phyloP scores from a whole-genome alignment of 2,113 vertebrate genomes.

The Dipodomys stephensi region DNA sequence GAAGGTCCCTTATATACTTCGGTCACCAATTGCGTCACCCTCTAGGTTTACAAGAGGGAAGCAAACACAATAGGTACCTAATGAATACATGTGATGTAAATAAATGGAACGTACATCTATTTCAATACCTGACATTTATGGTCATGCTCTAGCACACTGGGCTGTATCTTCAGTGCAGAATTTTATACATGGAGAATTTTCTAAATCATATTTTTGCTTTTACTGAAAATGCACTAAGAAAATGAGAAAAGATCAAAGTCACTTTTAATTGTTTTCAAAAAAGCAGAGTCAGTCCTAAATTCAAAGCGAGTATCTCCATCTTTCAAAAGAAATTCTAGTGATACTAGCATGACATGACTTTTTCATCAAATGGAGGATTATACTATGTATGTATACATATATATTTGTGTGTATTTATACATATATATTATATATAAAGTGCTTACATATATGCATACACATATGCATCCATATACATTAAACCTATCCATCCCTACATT shows the following conservation, averaged over 20 bases:
- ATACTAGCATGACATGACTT: not conserved
- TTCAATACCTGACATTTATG: not conserved
- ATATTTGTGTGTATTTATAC: no score
- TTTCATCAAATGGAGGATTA: not conserved
- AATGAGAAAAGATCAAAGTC: not conserved
- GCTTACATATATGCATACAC: no score
- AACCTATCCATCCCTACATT: no score
- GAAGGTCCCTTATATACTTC: not conserved
- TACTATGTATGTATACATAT: no score
- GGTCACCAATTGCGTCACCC: not conserved
- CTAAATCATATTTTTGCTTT: not conserved
- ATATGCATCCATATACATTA: no score
- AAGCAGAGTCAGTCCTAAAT: not conserved
- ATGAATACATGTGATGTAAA: not conserved
- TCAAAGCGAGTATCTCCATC: slow-evolving; percentile 3
- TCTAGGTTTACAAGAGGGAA: not conserved
- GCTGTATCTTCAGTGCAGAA: not conserved
- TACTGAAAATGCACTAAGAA: not conserved
- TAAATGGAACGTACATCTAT: not conserved
- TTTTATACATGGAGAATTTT: not conserved
- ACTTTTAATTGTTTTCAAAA: slow-evolving; percentile 32
- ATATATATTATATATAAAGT: no score
- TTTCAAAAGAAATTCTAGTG: not conserved
- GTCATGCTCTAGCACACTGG: not conserved
- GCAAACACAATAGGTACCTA: not conserved